Percentiles rank a stretch among this genome's conserved stretches.
phyloP scores from a whole-genome alignment of 2,797 vertebrate genomes.

The Smutsia temminckii region DNA sequence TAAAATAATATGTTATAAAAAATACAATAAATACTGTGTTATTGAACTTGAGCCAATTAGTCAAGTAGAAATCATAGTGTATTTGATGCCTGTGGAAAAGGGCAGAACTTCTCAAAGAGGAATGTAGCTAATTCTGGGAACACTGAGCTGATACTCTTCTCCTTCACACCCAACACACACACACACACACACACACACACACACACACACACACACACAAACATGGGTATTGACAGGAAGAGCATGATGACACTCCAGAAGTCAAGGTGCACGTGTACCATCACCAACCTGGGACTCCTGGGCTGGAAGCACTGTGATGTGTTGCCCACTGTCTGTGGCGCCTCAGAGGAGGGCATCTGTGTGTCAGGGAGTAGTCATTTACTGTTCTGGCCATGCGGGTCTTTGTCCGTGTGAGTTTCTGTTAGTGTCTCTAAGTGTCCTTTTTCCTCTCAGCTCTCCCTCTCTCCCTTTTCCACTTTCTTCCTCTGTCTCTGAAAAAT shows the following conservation, averaged over 20 bases:
- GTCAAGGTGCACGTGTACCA: neutral
- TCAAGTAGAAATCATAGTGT: neutral
- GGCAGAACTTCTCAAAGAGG: neutral
- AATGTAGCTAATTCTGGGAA: neutral
- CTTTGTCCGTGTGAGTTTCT: neutral
- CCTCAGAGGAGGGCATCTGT: neutral
- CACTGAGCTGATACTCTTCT: neutral
- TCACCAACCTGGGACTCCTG: neutral
- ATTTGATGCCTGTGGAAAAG: neutral
- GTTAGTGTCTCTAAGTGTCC: neutral
- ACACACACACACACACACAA: neutral
- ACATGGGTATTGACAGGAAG: neutral
- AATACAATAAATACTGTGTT: neutral
- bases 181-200: too few relatives aligned
- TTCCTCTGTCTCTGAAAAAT: neutral
- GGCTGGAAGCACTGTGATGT: rapidly evolving
- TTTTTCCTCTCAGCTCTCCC: neutral
- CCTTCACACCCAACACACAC: too few relatives aligned
- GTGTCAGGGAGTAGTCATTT: neutral
- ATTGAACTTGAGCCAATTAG: neutral
- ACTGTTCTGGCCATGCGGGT: neutral
- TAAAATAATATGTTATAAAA: neutral
- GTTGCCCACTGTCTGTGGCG: neutral
- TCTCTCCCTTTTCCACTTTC: neutral
- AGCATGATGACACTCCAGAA: neutral